These are phyloP conservation scores for Cephalopholis sonnerati DNA, from an alignment of 2,113 vertebrate genomes.

Conservation along the genomic window DNA sequence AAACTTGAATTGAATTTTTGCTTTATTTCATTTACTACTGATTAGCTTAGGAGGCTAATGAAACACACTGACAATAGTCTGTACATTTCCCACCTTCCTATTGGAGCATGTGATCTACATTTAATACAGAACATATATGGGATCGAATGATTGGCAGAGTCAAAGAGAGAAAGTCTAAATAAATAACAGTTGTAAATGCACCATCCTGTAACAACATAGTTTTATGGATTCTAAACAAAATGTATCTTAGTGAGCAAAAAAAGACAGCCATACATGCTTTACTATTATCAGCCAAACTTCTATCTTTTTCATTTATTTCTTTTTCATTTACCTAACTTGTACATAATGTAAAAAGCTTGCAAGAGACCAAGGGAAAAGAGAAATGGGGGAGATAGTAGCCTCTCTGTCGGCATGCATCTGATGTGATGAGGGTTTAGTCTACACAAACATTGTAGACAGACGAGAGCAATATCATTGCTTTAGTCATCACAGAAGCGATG, in stretches of 20 bases:
- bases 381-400: not conserved
- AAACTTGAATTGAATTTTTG: no score
- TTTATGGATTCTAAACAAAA: not conserved
- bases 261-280: not conserved
- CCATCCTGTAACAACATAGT: not conserved
- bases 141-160: not conserved
- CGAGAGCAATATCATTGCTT: slow-evolving; percentile 6
- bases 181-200: not conserved
- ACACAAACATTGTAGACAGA: not conserved
- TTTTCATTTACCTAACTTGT: not conserved
- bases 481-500: slow-evolving; percentile 26
- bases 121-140: not conserved
- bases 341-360: not conserved
- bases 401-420: not conserved
- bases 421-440: slow-evolving; percentile 12
- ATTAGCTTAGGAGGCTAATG: not conserved
- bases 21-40: no score
- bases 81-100: not conserved
- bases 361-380: not conserved
- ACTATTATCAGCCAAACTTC: not conserved
- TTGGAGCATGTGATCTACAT: not conserved
- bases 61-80: not conserved
- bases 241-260: not conserved
- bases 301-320: not conserved
- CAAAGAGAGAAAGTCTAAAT: not conserved